A percentile compares a stretch with the other conserved stretches of the same genome.
Conservation (phyloP, 2,113 vertebrate species). For the Pseudopipra pipra region DNA sequence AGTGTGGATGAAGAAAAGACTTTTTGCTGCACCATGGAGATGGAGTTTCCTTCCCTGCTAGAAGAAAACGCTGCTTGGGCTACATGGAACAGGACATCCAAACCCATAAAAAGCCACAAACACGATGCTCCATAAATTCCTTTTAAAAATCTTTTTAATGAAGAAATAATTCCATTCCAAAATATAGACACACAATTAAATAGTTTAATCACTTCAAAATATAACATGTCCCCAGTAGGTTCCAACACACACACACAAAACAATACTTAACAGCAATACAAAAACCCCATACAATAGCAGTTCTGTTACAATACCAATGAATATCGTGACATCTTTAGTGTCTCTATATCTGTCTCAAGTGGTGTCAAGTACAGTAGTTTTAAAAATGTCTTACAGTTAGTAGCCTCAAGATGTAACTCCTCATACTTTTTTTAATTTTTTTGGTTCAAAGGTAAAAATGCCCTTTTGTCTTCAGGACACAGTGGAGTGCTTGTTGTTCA, state of each 20-base stretch:
- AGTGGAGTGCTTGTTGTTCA: slow-evolving; percentile 63
- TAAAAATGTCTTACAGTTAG: slow-evolving; percentile 75
- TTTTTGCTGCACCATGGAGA: not conserved
- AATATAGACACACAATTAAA: slow-evolving; percentile 91
- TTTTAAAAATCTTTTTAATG: slow-evolving; percentile 89
- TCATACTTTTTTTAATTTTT: slow-evolving; percentile 13
- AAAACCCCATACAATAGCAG: slow-evolving; percentile 83
- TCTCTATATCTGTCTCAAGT: slow-evolving; percentile 76
- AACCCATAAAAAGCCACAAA: slow-evolving; percentile 33
- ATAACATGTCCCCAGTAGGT: slow-evolving; percentile 87
- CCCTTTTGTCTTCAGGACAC: slow-evolving; percentile 73
- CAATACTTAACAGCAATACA: slow-evolving; percentile 88
- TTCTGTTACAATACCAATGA: slow-evolving; percentile 85
- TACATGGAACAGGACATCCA: not conserved
- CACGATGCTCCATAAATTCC: slow-evolving; percentile 25
- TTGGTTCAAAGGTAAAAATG: slow-evolving; percentile 83
- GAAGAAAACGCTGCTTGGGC: not conserved
- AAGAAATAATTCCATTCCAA: slow-evolving; percentile 91
- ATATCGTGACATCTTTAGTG: slow-evolving; percentile 79
- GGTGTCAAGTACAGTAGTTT: slow-evolving; percentile 81
- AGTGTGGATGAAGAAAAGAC: not conserved
- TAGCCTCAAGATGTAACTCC: slow-evolving; percentile 75
- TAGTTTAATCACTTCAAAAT: slow-evolving; percentile 91
- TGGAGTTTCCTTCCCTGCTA: not conserved
- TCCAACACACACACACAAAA: slow-evolving; percentile 79